Evolutionary conservation across 1,140 invertebrate genomes (phyloP).

Genomic region (Mercenaria mercenaria): DNA sequence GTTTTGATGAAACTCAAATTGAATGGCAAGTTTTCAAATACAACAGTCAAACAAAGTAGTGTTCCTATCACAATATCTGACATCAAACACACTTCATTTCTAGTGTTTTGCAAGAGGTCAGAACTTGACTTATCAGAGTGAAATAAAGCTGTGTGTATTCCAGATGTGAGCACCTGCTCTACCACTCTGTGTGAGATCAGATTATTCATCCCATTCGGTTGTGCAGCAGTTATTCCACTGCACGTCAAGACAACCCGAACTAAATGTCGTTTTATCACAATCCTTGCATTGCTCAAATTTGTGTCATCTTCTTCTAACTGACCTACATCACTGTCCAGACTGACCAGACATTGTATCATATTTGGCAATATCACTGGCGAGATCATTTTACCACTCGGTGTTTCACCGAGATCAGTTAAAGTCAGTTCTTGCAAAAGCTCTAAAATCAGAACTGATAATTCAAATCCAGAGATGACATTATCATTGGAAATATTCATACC

Average conservation of each 20-base stretch:
- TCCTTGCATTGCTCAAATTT: slow-evolving; percentile 55
- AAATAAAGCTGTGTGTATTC: background rate
- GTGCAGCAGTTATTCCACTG: slow-evolving; percentile 71
- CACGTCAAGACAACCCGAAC: slow-evolving; percentile 71
- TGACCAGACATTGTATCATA: slow-evolving; percentile 67
- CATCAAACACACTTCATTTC: slow-evolving; percentile 20
- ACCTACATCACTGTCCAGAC: background rate
- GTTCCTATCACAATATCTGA: slow-evolving; percentile 62
- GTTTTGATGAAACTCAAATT: slow-evolving; percentile 77
- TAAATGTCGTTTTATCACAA: slow-evolving; percentile 70
- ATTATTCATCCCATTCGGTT: slow-evolving; percentile 76
- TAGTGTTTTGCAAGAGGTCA: background rate
- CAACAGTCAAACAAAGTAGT: slow-evolving; percentile 66
- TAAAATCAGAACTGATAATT: slow-evolving; percentile 75
- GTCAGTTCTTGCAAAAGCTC: slow-evolving; percentile 74
- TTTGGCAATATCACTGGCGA: slow-evolving; percentile 74
- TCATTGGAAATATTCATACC: slow-evolving; percentile 30
- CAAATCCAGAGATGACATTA: slow-evolving; percentile 44
- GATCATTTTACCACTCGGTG: slow-evolving; percentile 68
- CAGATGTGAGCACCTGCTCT: slow-evolving; percentile 2
- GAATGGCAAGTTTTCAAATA: slow-evolving; percentile 76
- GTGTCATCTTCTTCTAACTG: background rate
- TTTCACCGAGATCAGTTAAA: slow-evolving; percentile 67
- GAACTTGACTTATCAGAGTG: background rate
- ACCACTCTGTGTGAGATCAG: slow-evolving; percentile 64